Conservation (phyloP, 1,140 invertebrate genomes). For the Prorops nasuta region DNA sequence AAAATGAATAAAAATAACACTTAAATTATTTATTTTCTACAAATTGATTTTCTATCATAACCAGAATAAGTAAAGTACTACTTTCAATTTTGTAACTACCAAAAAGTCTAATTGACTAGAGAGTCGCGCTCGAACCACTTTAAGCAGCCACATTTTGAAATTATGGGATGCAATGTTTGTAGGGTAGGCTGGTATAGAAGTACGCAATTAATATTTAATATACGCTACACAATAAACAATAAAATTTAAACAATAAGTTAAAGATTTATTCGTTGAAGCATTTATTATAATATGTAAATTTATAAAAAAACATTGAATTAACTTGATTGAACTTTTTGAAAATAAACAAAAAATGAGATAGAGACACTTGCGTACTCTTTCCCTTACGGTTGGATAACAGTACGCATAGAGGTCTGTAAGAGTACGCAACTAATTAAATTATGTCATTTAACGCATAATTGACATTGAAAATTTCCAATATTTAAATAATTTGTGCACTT, state of each 20-base stretch:
- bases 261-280: neutral
- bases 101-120: no score
- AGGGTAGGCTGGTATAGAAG: neutral
- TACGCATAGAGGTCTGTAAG: neutral
- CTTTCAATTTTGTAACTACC: no score
- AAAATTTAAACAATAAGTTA: neutral
- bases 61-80: no score
- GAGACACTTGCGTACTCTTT: neutral
- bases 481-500: neutral
- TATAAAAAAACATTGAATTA: neutral
- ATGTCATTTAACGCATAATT: neutral
- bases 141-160: no score
- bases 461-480: neutral
- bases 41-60: no score
- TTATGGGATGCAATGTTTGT: no score
- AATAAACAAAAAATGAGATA: neutral
- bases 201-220: neutral
- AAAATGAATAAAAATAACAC: no score
- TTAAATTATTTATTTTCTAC: no score
- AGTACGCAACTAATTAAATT: neutral
- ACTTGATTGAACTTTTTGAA: neutral
- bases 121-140: no score
- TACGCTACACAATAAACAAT: neutral
- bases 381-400: neutral
- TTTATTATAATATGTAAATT: neutral